Conservation (phyloP, 2,797 vertebrate genomes). For the Gadopsis marmoratus region DNA sequence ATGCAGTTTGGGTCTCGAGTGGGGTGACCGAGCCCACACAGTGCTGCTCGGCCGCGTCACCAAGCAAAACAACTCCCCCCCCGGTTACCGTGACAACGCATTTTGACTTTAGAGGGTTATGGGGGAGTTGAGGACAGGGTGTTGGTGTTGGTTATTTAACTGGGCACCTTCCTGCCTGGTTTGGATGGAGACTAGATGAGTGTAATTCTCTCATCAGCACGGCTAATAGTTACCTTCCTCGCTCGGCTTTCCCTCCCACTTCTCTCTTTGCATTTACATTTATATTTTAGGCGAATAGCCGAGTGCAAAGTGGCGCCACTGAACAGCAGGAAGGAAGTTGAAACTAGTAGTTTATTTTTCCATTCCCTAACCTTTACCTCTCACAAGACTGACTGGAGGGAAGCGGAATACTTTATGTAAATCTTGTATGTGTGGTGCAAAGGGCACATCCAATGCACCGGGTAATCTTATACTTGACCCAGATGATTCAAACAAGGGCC, state of each 20-base stretch:
- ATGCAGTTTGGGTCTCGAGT: conserved; percentile 7
- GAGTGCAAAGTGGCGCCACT: background rate
- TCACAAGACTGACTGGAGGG: background rate
- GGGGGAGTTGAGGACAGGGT: conserved; percentile 8
- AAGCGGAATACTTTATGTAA: background rate
- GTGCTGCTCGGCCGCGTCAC: conserved; percentile 31
- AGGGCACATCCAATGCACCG: background rate
- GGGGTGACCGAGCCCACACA: conserved; percentile 20
- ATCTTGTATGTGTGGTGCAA: background rate
- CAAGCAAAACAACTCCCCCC: background rate
- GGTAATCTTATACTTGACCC: background rate
- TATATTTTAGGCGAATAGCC: conserved; percentile 3
- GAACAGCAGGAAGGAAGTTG: background rate
- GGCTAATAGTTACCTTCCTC: conserved; percentile 20
- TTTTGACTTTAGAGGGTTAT: conserved; percentile 24
- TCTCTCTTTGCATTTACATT: conserved; percentile 12
- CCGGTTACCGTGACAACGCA: conserved; percentile 66
- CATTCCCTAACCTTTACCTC: background rate
- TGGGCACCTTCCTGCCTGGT: conserved; percentile 33
- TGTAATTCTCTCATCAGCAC: conserved; percentile 57
- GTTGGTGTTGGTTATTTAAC: conserved; percentile 26
- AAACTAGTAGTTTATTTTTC: too few relatives aligned
- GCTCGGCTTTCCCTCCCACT: conserved; percentile 24
- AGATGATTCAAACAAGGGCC: background rate
- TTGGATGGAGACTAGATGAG: conserved; percentile 18